These are phyloP conservation scores for Dysmachus trigonus DNA, from an alignment of 2,888 invertebrate species.

Conservation along the genomic window DNA sequence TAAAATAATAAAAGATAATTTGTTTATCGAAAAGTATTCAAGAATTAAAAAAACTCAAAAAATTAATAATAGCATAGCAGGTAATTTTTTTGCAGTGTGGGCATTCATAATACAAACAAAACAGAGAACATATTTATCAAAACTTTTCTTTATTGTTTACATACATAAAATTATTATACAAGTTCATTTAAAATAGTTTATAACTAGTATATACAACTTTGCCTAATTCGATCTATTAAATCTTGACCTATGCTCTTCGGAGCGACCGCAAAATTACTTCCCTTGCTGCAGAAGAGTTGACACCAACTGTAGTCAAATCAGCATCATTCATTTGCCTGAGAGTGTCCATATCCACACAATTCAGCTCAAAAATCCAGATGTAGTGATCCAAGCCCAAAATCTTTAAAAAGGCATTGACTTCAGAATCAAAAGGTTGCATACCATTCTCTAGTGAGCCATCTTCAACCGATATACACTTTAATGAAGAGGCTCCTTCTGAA, in stretches of 20 bases:
- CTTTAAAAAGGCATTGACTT: neutral
- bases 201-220: neutral
- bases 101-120: too few relatives aligned
- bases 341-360: neutral
- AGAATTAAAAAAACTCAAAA: too few relatives aligned
- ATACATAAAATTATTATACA: neutral
- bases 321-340: neutral
- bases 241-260: neutral
- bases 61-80: too few relatives aligned
- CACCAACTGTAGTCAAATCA: neutral
- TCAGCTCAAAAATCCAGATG: neutral
- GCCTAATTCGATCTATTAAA: neutral
- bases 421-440: neutral
- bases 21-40: too few relatives aligned
- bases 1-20: too few relatives aligned
- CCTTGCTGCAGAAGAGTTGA: neutral
- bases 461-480: neutral
- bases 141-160: neutral
- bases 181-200: neutral
- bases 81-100: too few relatives aligned
- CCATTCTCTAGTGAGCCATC: neutral
- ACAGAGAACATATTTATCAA: neutral
- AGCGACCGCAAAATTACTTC: neutral
- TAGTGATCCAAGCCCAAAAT: neutral
- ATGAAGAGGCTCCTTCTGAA: neutral